Percentiles rank a stretch among this genome's conserved stretches.
phyloP scores from a whole-genome alignment of 2,797 vertebrate genomes.

The Sebastiscus albofasciatus region DNA sequence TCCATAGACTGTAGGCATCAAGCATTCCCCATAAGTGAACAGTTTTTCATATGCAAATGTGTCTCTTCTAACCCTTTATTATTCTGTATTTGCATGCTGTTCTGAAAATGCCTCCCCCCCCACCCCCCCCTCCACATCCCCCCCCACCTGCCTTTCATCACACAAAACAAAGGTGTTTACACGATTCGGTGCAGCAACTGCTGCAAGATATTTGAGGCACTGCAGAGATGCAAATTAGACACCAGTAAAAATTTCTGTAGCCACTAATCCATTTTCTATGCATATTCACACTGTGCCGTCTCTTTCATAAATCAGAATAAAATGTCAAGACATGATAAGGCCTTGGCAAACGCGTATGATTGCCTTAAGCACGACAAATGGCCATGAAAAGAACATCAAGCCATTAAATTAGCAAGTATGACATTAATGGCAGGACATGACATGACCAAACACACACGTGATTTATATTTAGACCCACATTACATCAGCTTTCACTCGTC shows the following conservation, averaged over 20 bases:
- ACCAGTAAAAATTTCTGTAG: conserved; percentile 48
- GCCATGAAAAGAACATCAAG: conserved; percentile 25
- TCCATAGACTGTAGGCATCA: conserved; percentile 53
- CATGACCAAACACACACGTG: not conserved
- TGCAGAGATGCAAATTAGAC: conserved; percentile 74
- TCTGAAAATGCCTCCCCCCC: conserved; percentile 53
- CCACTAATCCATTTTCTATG: conserved; percentile 68
- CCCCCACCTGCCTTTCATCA: conserved; percentile 63
- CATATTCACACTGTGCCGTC: conserved; percentile 57
- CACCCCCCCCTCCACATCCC: not conserved
- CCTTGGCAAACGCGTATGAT: conserved; percentile 20
- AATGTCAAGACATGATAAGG: conserved; percentile 57
- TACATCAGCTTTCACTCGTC: not conserved
- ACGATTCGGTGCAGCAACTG: conserved; percentile 55
- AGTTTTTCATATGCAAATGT: conserved; percentile 79
- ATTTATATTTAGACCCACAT: conserved; percentile 12
- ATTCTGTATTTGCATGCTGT: conserved; percentile 71
- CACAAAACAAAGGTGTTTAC: conserved; percentile 76
- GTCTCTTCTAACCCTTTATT: conserved; percentile 67
- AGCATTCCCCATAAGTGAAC: conserved; percentile 60
- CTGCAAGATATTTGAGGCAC: conserved; percentile 62
- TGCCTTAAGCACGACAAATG: conserved; percentile 36
- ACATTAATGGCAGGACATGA: conserved; percentile 16
- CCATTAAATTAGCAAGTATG: conserved; percentile 10
- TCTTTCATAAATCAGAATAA: conserved; percentile 59